Conservation (phyloP, 2,797 vertebrate species). For the Labeo calbasu region DNA sequence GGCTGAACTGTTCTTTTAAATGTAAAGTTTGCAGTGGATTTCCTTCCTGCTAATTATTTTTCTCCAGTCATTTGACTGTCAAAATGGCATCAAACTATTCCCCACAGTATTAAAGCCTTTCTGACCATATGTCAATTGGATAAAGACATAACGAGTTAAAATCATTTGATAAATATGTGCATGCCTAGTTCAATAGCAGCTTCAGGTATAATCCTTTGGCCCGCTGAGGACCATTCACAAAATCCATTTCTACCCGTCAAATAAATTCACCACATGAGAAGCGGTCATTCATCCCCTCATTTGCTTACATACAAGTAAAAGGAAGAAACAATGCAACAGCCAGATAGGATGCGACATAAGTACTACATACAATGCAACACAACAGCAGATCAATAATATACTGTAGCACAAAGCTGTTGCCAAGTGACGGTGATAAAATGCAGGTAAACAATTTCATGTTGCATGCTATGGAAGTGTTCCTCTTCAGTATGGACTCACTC, state of each 20-base stretch:
- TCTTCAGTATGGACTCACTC: neutral
- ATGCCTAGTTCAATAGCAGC: neutral
- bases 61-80: neutral
- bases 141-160: neutral
- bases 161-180: slow-evolving; percentile 7
- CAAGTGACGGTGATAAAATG: slow-evolving; percentile 6
- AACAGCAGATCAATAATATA: slow-evolving; percentile 25
- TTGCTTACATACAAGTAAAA: neutral
- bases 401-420: slow-evolving; percentile 5
- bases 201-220: neutral
- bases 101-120: neutral
- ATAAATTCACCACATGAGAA: neutral
- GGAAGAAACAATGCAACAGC: neutral
- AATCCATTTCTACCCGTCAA: neutral
- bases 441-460: neutral
- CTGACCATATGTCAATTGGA: neutral
- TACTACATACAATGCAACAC: neutral
- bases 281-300: neutral
- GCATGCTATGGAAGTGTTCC: neutral
- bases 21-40: neutral
- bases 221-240: neutral
- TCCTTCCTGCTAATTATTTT: neutral
- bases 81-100: neutral
- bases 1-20: no score
- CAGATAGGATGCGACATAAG: neutral